phyloP scores from a whole-genome alignment of 2,888 invertebrate genomes.

The Malthinus flaveolus region DNA sequence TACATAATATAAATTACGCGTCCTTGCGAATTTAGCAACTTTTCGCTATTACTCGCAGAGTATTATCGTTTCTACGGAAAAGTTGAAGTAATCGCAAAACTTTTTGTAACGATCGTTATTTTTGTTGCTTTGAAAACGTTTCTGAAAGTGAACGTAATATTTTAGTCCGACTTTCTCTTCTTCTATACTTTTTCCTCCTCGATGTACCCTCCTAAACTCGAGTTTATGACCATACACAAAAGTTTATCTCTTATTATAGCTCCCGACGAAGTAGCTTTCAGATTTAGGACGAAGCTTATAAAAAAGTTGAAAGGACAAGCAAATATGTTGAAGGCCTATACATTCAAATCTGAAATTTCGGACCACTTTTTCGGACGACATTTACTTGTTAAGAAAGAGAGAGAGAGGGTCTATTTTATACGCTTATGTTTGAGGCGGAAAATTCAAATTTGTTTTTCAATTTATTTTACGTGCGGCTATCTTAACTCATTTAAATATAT shows the following conservation, averaged over 20 bases:
- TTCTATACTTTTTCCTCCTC: constrained; percentile 18
- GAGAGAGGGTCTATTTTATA: neutral
- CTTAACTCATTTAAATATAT: neutral
- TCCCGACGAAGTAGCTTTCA: constrained; percentile 19
- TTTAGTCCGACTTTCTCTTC: constrained; percentile 20
- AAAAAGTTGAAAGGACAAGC: constrained; percentile 26
- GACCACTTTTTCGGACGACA: constrained; percentile 3
- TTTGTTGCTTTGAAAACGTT: constrained; percentile 12
- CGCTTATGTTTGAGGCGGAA: neutral
- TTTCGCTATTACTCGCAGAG: constrained; percentile 4
- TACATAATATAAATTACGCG: constrained; percentile 17
- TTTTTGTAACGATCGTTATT: constrained; percentile 18
- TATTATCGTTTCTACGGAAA: neutral
- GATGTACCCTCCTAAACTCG: constrained; percentile 16
- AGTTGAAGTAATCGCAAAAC: constrained; percentile 7
- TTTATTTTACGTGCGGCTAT: constrained; percentile 4
- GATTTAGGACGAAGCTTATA: constrained; percentile 30
- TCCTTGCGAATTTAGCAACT: constrained; percentile 12
- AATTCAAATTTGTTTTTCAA: constrained; percentile 8
- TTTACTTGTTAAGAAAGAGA: neutral
- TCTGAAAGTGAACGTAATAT: constrained; percentile 20
- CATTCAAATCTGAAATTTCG: constrained; percentile 10
- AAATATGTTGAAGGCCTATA: constrained; percentile 24
- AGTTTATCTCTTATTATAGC: constrained; percentile 25
- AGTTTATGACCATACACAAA: constrained; percentile 28